phyloP scores from a whole-genome alignment of 2,113 vertebrate species.

The Pipa parva region DNA sequence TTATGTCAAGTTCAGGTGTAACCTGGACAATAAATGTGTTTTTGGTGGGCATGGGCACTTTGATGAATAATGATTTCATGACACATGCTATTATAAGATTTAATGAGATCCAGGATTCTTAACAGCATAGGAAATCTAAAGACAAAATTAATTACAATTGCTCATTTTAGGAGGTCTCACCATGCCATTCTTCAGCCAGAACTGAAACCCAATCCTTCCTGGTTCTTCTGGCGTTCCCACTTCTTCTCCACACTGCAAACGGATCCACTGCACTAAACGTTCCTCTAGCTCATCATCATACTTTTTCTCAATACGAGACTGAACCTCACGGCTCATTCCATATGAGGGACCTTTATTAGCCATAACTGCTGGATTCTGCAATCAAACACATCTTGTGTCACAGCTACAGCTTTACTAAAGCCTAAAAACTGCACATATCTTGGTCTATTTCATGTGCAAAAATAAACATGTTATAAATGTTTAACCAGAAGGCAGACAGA shows the following conservation, averaged over 20 bases:
- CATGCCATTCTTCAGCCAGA: slow-evolving; percentile 92
- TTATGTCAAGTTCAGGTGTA: no score
- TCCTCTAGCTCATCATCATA: slow-evolving; percentile 89
- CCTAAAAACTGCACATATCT: no score
- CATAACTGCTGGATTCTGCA: slow-evolving; percentile 66
- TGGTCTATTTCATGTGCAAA: no score
- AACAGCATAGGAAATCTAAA: no score
- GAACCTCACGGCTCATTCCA: slow-evolving; percentile 89
- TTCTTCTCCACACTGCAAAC: slow-evolving; percentile 70
- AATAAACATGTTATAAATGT: no score
- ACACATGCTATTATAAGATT: no score
- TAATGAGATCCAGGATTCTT: no score
- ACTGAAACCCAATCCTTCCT: slow-evolving; percentile 87
- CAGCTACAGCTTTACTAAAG: background rate
- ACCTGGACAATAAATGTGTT: no score
- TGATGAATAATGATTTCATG: no score
- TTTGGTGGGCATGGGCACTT: no score
- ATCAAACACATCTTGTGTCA: slow-evolving; percentile 26
- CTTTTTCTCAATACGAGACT: slow-evolving; percentile 95
- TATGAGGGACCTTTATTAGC: slow-evolving; percentile 95
- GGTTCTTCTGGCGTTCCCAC: slow-evolving; percentile 73
- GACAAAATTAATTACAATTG: no score
- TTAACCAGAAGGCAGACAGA: no score
- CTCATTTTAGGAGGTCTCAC: slow-evolving; percentile 72
- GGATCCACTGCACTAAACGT: slow-evolving; percentile 88